phyloP scores from a whole-genome alignment of 2,797 vertebrate species.

The Urophycis tenuis region DNA sequence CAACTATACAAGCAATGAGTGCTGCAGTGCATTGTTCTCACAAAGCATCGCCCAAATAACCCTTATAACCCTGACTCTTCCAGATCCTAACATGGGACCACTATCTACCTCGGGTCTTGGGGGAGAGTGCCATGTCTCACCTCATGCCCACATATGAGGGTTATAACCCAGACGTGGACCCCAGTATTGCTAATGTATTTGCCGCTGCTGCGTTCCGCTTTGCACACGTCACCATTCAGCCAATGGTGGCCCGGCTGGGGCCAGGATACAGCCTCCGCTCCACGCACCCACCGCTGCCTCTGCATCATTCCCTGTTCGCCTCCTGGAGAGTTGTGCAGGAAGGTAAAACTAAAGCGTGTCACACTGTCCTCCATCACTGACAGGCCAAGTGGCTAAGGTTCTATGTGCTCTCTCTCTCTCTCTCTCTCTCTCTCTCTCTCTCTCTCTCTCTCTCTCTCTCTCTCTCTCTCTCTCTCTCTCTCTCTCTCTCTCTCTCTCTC shows the following conservation, averaged over 20 bases:
- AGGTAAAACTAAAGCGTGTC: constrained; percentile 48
- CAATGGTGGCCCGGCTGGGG: constrained; percentile 62
- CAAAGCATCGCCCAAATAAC: not conserved
- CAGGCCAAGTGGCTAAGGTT: not conserved
- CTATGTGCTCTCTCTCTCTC: not conserved
- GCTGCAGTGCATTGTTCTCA: not conserved
- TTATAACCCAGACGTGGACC: constrained; percentile 60
- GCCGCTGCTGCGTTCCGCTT: constrained; percentile 71
- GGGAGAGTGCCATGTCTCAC: constrained; percentile 42
- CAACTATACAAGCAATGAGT: not conserved
- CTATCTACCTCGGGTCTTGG: constrained; percentile 70
- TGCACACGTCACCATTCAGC: constrained; percentile 71
- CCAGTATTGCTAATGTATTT: constrained; percentile 70
- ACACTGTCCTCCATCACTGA: not conserved
- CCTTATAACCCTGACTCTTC: constrained; percentile 4
- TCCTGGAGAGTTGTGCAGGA: constrained; percentile 75
- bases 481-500: too few species aligned
- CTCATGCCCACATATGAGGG: constrained; percentile 62
- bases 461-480: not conserved
- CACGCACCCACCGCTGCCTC: constrained; percentile 60
- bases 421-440: not conserved
- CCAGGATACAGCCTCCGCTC: constrained; percentile 60
- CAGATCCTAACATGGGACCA: constrained; percentile 72
- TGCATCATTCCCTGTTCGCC: constrained; percentile 71
- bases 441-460: not conserved